Evolutionary conservation across 2,113 vertebrate genomes (phyloP), one percentile per base, ranked within the genome.

Genomic region (Polypterus bichir): DNA sequence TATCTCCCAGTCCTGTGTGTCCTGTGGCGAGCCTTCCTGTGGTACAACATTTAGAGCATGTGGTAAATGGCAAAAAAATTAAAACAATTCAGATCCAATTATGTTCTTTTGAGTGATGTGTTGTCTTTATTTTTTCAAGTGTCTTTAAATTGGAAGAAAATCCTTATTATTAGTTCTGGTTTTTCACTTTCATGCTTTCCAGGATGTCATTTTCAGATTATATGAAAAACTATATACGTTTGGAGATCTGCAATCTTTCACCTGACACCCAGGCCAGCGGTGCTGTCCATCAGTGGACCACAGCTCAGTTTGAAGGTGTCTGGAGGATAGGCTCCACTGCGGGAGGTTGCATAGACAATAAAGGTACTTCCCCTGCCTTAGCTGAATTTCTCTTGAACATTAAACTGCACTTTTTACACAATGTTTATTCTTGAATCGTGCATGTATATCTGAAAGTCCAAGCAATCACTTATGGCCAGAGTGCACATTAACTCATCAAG

Each of bases 191-290:
- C 27, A 27, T 27, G 27, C 27, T 27, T 27, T 27, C 27, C 66
- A 92, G 89, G 91, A 92, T 91, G 85, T 76, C 89, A 3, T 92
- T 81, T 69, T 51, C 66, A 0, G 90, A 91, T 61, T 92, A 91
- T 69, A 65, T 84, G 65, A 69, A 48, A 55, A 83, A 91, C 4
- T 92, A 86, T 61, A 87, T 86, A 5, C 67, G 60, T 0, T 74
- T 93, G 55, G 88, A 91, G 66, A 86, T 93, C 71, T 93, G 91
- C 66, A 90, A 67, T 70, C 69, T 90, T 70, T 81, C 81, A 8
- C 87, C 85, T 0, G 85, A 91, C 64, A 83, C 82, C 0, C 64
- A 91, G 67, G 79, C 66, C 46, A 80, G 64, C 0, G 62, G 76
- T 0, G 44, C 76, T 5, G 49, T 75, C n/a, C 72, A 69, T 4